Evolutionary conservation across 2,113 vertebrate genomes (phyloP).

Genomic region (Muscicapa adusta): DNA sequence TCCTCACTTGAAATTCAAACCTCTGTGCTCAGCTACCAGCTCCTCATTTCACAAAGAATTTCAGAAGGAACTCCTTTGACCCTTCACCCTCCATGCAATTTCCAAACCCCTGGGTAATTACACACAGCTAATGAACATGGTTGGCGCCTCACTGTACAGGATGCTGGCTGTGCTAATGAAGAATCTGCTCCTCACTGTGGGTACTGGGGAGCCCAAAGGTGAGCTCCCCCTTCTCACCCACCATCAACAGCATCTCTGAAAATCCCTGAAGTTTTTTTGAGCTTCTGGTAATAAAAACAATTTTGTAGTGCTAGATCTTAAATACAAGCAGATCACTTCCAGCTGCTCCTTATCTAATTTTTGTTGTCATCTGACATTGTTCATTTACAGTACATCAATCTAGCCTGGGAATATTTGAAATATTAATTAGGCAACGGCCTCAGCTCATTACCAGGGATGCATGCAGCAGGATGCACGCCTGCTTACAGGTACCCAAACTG

Average conservation of each 20-base stretch:
- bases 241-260: not conserved
- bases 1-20: not conserved
- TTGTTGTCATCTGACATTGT: slow-evolving; percentile 9
- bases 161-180: not conserved
- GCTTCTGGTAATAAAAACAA: not conserved
- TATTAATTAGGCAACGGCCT: not conserved
- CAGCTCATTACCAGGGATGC: not conserved
- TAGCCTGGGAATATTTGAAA: slow-evolving; percentile 8
- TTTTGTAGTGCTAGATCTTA: not conserved
- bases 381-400: slow-evolving; percentile 40
- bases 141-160: not conserved
- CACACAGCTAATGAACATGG: fast-evolving
- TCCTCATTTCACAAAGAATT: not conserved
- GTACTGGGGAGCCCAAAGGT: not conserved
- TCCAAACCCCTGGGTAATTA: not conserved
- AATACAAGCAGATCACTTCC: slow-evolving; percentile 11
- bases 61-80: not conserved
- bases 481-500: not conserved
- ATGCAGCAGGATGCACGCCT: not conserved
- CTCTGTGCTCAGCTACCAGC: not conserved
- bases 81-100: not conserved
- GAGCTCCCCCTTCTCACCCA: not conserved
- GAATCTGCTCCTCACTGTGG: fast-evolving
- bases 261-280: not conserved
- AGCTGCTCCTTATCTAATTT: slow-evolving; percentile 40